Conservation (phyloP, 2,113 vertebrate genomes). For the Neolamprologus sp. region DNA sequence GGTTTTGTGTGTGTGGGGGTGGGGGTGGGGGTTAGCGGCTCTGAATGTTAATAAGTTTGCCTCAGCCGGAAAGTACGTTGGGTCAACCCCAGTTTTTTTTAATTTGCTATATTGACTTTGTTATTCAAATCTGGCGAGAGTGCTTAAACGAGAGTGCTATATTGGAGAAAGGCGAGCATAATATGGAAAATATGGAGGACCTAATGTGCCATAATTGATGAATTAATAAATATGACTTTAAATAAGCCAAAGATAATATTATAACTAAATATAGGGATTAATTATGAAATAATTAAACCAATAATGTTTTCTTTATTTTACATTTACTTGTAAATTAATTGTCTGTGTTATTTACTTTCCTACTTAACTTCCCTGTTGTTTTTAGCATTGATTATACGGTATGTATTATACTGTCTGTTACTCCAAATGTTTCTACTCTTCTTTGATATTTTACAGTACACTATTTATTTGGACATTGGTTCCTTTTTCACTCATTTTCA, state of each 20-base stretch:
- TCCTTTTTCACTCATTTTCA: background rate
- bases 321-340: background rate
- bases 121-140: background rate
- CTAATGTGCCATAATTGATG: background rate
- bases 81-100: background rate
- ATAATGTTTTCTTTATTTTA: background rate
- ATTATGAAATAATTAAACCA: background rate
- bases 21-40: rapidly evolving
- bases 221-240: background rate
- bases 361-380: background rate
- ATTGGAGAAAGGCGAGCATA: background rate
- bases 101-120: background rate
- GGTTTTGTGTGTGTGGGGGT: background rate
- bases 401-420: background rate
- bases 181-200: background rate
- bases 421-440: background rate
- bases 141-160: background rate
- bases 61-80: background rate
- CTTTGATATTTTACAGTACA: background rate
- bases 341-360: background rate
- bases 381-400: background rate
- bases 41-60: background rate
- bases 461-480: background rate
- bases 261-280: background rate
- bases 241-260: background rate